These are phyloP conservation scores for Premnoplex brunnescens DNA, from an alignment of 2,797 vertebrate species.

Conservation along the genomic window DNA sequence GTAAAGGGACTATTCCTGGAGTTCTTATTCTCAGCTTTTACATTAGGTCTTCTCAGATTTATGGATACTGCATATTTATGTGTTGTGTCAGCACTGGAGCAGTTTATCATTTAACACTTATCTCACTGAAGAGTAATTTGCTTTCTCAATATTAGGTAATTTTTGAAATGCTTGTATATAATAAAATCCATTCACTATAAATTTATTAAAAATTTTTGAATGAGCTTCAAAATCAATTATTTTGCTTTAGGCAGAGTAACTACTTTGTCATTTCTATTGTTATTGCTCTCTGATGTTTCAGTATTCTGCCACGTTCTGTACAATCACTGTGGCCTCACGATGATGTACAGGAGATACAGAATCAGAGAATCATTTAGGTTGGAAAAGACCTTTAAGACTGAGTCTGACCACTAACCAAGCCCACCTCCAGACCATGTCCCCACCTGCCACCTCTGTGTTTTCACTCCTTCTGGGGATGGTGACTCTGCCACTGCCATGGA, in stretches of 20 bases:
- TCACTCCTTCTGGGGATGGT: background rate
- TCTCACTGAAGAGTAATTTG: background rate
- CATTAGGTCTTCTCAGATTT: background rate
- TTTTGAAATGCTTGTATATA: background rate
- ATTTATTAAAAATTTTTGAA: constrained; percentile 18
- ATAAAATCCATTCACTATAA: background rate
- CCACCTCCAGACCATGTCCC: background rate
- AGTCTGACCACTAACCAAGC: background rate
- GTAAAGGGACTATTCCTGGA: background rate
- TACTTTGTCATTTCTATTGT: background rate
- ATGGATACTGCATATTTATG: constrained; percentile 37
- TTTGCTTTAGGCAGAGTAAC: constrained; percentile 2
- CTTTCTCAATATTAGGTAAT: background rate
- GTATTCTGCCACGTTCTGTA: background rate
- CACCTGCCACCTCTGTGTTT: background rate
- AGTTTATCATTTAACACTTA: constrained; percentile 43
- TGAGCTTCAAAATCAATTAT: background rate
- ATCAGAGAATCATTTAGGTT: background rate
- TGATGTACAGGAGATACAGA: background rate
- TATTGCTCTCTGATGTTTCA: background rate
- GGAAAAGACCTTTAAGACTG: background rate
- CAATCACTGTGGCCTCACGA: background rate
- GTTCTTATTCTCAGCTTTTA: background rate
- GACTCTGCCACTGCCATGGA: background rate
- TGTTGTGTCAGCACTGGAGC: background rate